Evolutionary conservation across 2,888 invertebrate species (phyloP), one percentile per base, ranked within the genome.

Genomic region (Eilema sororculum): DNA sequence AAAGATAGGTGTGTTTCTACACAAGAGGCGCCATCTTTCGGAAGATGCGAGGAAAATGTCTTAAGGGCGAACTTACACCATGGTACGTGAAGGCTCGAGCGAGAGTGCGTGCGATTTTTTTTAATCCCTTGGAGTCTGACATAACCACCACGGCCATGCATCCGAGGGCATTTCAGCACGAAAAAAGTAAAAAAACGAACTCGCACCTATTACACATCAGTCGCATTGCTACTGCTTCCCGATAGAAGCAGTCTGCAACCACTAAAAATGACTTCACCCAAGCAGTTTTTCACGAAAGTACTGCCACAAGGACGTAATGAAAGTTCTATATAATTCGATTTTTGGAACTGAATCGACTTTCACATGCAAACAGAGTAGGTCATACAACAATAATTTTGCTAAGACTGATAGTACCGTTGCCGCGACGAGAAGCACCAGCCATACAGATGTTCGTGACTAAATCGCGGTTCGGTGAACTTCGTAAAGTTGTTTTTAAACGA

Each of bases 341-440:
- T 61, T 52, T 61, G n/a, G 9, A n/a, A 70, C 78, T 71, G 76
- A 81, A 76, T 69, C 59, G 46, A 74, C 74, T 78, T 81, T 78
- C 73, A 78, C 74, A 67, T 60, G 57, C 61, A 67, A 64, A 70
- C 58, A 68, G 66, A 71, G 76, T 73, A 57, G 75, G 79, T 72
- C 72, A 72, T 72, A 67, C 25, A 28, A 46, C 6, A 56, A 30
- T 61, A 72, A 69, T 70, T 72, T 63, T 68, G 66, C 71, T 77
- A 41, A 64, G 67, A 72, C 82, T 74, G 61, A 25, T 65, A 28
- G 69, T 79, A 81, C 82, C 82, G 80, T 75, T 82, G 33, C 13
- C 0, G 22, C 22, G 30, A 68, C 41, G 37, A 63, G 30, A 68
- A 28, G 57, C 57, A 56, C 30, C 13, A 30, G 22, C 41, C 4